Evolutionary conservation across 2,888 invertebrate species (phyloP), one percentile per base, ranked within the genome.

Genomic region (Bellardia pandia): DNA sequence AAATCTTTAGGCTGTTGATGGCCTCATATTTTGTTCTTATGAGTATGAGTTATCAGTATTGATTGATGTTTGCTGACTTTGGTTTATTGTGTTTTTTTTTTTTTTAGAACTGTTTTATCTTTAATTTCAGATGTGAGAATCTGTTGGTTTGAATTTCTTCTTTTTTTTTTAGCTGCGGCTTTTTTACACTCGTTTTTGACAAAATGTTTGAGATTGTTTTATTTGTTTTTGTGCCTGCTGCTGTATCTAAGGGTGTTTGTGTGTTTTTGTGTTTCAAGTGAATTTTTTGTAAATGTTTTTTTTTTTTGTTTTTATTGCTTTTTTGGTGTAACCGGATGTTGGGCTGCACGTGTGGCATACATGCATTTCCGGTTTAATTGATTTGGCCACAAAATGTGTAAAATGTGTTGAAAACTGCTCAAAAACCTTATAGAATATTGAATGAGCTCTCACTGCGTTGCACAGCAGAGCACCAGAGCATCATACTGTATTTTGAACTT

Each of bases 311-410:
- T 89, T 90, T 89, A 89, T 76, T 82, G 23, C 40, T 53, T 88
- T 90, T 23, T 90, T 89, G 66, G 11, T 71, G 40, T 58, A 66
- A 89, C 14, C 88, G 89, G 86, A 89, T 83, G 81, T 86, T 72
- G 85, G 66, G 77, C 62, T 58, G 81, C 82, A 88, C 86, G 90
- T 90, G 82, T 83, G 88, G 86, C 89, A 88, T 86, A 89, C 90
- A 90, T 89, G 90, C 90, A 90, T 91, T 91, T 91, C 91, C 91
- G 91, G 89, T 90, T 91, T 91, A 91, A 91, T 91, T 91, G 91
- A 91, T 91, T 91, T 91, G 90, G 86, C 91, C 91, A 90, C 90
- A 90, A 91, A 91, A 90, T 91, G 89, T 91, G 89, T 78, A 77
- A 90, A 91, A 91, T 90, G 90, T 91, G 90, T 90, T 89, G 89